Percentiles rank a stretch among this genome's conserved stretches.
phyloP scores from a whole-genome alignment of 2,113 vertebrate species.

The Chionodraco myersi region DNA sequence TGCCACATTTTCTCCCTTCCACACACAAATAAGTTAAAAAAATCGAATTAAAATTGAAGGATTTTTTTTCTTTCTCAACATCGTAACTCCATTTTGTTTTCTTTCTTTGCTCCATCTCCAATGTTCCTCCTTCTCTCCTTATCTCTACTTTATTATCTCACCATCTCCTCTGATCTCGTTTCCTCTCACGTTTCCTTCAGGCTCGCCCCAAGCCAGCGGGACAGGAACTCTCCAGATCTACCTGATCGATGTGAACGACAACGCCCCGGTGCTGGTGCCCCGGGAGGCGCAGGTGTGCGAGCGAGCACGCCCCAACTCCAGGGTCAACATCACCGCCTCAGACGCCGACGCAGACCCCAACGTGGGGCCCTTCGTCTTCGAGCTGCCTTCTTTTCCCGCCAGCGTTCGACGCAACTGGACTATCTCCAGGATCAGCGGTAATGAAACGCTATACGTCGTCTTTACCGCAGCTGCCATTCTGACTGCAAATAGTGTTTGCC shows the following conservation, averaged over 20 bases:
- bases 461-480: background rate
- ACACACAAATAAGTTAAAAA: conserved; percentile 17
- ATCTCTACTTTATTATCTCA: conserved; percentile 4
- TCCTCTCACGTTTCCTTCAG: conserved; percentile 58
- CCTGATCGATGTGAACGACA: conserved; percentile 97
- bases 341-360: conserved; percentile 95
- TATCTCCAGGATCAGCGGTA: conserved; percentile 92
- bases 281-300: conserved; percentile 95
- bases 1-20: conserved; percentile 47
- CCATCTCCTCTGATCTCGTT: conserved; percentile 57
- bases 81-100: background rate
- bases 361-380: conserved; percentile 94
- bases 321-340: conserved; percentile 94
- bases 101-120: conserved; percentile 20
- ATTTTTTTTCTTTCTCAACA: conserved; percentile 37
- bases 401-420: conserved; percentile 96
- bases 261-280: conserved; percentile 92
- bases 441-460: conserved; percentile 32
- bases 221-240: conserved; percentile 96
- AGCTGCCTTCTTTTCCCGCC: conserved; percentile 90
- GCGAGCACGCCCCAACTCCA: conserved; percentile 85
- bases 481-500: background rate
- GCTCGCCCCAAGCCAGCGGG: conserved; percentile 93
- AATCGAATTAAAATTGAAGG: conserved; percentile 18
- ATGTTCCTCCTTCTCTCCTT: conserved; percentile 35